Evolutionary conservation across 1,140 invertebrate species (phyloP), one percentile per base, ranked within the genome.

Genomic region (Drosophila novamexicana): DNA sequence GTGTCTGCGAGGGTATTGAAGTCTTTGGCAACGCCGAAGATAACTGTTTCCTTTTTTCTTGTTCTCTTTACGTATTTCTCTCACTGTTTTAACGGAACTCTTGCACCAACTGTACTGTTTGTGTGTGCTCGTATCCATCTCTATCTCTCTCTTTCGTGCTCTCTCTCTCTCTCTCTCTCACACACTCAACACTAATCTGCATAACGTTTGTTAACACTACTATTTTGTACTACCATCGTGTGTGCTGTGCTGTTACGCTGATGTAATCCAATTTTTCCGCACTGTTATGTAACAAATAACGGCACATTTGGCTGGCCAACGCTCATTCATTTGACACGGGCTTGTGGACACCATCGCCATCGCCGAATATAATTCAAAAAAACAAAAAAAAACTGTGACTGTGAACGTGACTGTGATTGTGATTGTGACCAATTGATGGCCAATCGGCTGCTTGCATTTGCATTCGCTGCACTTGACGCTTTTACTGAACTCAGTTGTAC

Each of bases 401-500:
- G 64, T 75, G 62, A 57, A 49, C 64, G 65, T 77, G 72, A 71
- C 53, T 70, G 57, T 71, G 56, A 68, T 58, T 39, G 22, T 29
- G 29, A 65, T 34, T 47, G n/a, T 16, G 37, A 67, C 39, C 29
- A 44, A 56, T 54, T 45, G 34, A 50, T 59, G 57, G 29, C 42
- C 57, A 74, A 67, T 44, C 14, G 39, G 58, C 42, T 56, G 59
- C 59, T 81, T 52, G 22, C 50, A 50, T 44, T 68, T 71, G 72
- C 66, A 74, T 77, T 74, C 44, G 39, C 57, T 62, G 62, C 62
- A 66, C 75, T 81, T 78, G 83, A 73, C 50, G 81, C 52, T 56
- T 73, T 78, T 75, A 83, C 79, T 91, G 59, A 90, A 86, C 79
- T 53, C 69, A 94, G 85, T 95, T 95, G 94, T 93, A 93, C 72